A percentile compares a stretch with the other conserved stretches of the same genome.
Conservation (phyloP, 2,797 vertebrate species). For the Enteromius paludinosus region DNA sequence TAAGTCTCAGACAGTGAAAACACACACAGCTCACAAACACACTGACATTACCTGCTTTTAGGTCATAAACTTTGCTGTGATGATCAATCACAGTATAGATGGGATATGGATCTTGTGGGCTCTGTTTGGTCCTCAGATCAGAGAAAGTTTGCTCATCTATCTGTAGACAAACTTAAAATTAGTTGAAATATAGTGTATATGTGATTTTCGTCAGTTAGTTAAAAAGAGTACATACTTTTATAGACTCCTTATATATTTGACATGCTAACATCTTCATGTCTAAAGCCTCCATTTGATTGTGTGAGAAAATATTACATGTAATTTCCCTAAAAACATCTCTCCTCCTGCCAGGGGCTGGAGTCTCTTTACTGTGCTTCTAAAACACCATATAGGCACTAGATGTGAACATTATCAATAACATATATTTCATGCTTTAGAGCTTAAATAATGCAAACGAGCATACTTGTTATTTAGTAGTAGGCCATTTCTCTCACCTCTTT, state of each 20-base stretch:
- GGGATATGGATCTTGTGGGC: conserved; percentile 44
- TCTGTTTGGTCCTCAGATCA: conserved; percentile 22
- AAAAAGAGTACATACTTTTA: not conserved
- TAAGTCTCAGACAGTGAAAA: not conserved
- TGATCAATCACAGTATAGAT: conserved; percentile 48
- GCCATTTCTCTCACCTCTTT: conserved; percentile 29
- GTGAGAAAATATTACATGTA: not conserved
- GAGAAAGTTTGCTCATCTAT: conserved; percentile 30
- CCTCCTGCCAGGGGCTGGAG: not conserved
- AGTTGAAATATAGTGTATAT: not conserved
- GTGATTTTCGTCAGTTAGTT: not conserved
- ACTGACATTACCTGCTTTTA: conserved; percentile 12
- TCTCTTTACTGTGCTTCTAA: not conserved
- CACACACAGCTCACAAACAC: not conserved
- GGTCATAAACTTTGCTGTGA: not conserved
- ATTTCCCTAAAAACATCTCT: not conserved
- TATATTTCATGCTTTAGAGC: not conserved
- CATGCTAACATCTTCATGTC: not conserved
- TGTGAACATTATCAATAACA: not conserved
- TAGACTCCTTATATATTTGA: not conserved
- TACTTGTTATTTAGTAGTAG: not conserved
- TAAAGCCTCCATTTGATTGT: not conserved
- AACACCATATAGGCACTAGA: not conserved
- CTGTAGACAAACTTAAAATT: conserved; percentile 7
- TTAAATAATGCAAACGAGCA: not conserved